Base-by-base conservation (phyloP, 2,888 invertebrate species). In the Aplocera efformata region DNA sequence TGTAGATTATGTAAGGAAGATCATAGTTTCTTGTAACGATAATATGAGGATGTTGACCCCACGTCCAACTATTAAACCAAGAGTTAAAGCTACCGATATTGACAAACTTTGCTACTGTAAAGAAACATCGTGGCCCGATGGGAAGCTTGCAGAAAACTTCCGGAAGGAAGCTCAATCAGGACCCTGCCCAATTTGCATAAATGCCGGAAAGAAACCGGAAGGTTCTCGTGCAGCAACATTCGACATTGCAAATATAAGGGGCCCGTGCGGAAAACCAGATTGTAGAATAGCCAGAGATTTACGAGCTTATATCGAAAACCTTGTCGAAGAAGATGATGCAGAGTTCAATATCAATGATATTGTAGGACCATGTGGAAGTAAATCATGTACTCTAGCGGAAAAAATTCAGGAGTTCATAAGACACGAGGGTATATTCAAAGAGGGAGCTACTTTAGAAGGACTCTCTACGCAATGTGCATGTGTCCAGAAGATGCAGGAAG, bases 1-100 rank as follows among this genome's bases (percentile, higher is more conserved):
- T 34, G 62, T 77, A 29, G 86, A 88, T 45, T 88, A 88, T 44
- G 74, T 86, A 1, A 69, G 81, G 27, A 84, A 82, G 49, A 79
- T 83, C 6, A 79, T 88, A 28, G 68, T 78, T 7, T 85, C 86
- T 3, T 85, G 86, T 56, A 84, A 88, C 56, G 86, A 88, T 51
- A 83, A 85, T 48, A 79, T 88, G 82, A 74, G 86, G 48, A 85
- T 82, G 85, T 56, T 88, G 42, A 86, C 85, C 13, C 86, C 86
- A 31, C 73, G 76, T 7, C 73, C 82, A 7, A 70, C 78, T 1
- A 79, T 86, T 48, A 66, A 42, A 39, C 85, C 85, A 1, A 71
- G 79, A 67, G 50, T 81, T 1, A 83, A 79, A 65, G 84, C 86
- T 1, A 84, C 85, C 1, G 86, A 88, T 51, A 79, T 86, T 10